Evolutionary conservation across 92 coral and sea anemone genomes (phyloP), one percentile per base, ranked within the genome.

Genomic region (Zoanthus sociatus): DNA sequence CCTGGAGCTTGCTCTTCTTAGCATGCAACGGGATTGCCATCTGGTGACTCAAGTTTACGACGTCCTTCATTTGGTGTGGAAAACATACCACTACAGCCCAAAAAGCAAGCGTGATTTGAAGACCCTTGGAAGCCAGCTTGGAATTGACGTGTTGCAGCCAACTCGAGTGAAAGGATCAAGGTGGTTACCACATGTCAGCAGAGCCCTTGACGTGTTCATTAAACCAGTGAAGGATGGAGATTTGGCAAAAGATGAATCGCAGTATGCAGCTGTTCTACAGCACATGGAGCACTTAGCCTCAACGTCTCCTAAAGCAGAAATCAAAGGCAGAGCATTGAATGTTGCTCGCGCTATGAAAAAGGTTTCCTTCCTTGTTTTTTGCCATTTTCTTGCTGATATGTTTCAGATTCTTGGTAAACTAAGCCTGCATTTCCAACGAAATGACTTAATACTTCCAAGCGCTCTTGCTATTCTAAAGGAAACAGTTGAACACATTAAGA

Each of bases 251-350:
- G 88, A 85, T 74, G 73, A 56, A 73, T 56, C 82, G 20, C 89
- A 86, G 89, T 86, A 86, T 64, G 84, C 84, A 8, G 84, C 84
- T 86, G 89, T 86, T 77, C 89, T 86, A 26, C 68, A 56, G 18
- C 82, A 78, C 30, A 78, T 78, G 90, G 78, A 87, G 51, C 84
- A 79, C 64, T 44, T 87, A 48, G 78, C 78, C 14, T 55, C 82
- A 17, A 71, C 86, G 31, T 77, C 86, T 30, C 64, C 73, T 16
- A 87, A 20, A 46, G 78, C 86, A 9, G 83, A 76, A 30, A 77
- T 77, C 9, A 86, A 86, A 86, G 89, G 84, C 51, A 64, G 84
- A 26, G 84, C 76, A 47, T 18, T 20, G 68, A 64, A 48, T 26
- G 77, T 77, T 64, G 14, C 68, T 11, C 51, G 53, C 77, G 67